Evolutionary conservation across 2,797 vertebrate genomes (phyloP), one percentile per base, ranked within the genome.

Genomic region (Furcifer pardalis): DNA sequence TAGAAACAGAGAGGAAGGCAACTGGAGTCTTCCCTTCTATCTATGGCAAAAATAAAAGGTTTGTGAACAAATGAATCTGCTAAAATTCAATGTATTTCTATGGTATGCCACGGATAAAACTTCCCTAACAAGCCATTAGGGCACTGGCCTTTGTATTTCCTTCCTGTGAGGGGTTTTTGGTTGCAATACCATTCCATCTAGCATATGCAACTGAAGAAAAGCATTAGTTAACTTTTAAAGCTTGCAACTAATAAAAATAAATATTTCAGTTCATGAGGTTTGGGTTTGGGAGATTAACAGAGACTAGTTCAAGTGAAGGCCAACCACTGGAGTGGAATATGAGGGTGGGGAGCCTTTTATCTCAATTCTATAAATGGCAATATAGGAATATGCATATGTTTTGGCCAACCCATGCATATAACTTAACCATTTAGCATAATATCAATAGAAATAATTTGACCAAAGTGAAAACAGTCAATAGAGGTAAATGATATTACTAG

Each of bases 401-500:
- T 86, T 79, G 84, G 86, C 44, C 27, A 84, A 37, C 89, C 88
- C 49, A 79, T 66, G 81, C 69, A n/a, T 5, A 77, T 72, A 68
- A 17, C 44, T 17, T 69, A 88, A 71, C 65, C 82, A 56, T 88
- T 91, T 83, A 89, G 83, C 6, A 76, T 21, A 52, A 40, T 76
- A 84, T 88, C 3, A 86, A 30, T 5, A 79, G 56, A 76, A 88
- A 86, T 37, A 77, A 88, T 89, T 75, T 52, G 44, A 75, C 59
- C 65, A 10, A 35, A 12, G 32, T 87, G 66, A 62, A 89, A 88
- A 44, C 77, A 23, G 40, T 84, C 86, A 35, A 13, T 84, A n/a
- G 4, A 72, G 42, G 80, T 68, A 89, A 88, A 88, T 69, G 65
- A 89, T 90, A 87, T 82, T 86, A 85, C 78, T 71, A 49, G 79